Conservation (phyloP, 2,797 vertebrate genomes). For the Geotrypetes seraphini region DNA sequence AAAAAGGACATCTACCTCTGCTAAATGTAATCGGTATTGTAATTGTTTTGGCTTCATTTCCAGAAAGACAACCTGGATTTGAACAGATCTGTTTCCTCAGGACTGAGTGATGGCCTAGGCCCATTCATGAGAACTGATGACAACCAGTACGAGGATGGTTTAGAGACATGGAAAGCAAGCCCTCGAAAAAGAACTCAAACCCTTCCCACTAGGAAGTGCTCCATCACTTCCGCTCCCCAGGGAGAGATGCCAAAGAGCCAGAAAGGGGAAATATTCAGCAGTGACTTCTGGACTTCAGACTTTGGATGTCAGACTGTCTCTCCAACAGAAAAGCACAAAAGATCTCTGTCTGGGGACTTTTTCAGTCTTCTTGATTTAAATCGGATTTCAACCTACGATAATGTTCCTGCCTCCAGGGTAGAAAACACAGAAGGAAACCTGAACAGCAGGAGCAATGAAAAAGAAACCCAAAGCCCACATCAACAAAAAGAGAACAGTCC, state of each 20-base stretch:
- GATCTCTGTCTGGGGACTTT: constrained; percentile 79
- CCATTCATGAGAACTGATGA: neutral
- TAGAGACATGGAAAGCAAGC: constrained; percentile 42
- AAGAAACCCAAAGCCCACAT: constrained; percentile 5
- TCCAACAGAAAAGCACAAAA: constrained; percentile 40
- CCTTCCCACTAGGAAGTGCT: constrained; percentile 65
- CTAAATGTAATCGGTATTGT: no score
- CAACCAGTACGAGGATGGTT: neutral
- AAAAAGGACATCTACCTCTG: no score
- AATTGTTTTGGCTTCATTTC: neutral
- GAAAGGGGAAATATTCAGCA: constrained; percentile 20
- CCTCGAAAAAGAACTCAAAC: constrained; percentile 90
- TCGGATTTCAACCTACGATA: constrained; percentile 16
- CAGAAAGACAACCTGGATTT: constrained; percentile 16
- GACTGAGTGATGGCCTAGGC: neutral
- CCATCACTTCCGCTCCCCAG: constrained; percentile 27
- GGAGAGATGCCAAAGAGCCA: constrained; percentile 15
- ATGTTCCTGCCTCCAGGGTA: constrained; percentile 1
- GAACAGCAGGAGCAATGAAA: constrained; percentile 15
- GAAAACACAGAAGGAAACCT: neutral
- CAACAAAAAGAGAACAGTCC: constrained; percentile 4
- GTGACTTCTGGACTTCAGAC: constrained; percentile 37
- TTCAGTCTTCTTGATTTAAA: constrained; percentile 67
- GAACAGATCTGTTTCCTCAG: neutral
- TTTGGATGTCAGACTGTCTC: neutral